Conservation (phyloP, 2,888 invertebrate genomes). For the Calliopum simillimum region DNA sequence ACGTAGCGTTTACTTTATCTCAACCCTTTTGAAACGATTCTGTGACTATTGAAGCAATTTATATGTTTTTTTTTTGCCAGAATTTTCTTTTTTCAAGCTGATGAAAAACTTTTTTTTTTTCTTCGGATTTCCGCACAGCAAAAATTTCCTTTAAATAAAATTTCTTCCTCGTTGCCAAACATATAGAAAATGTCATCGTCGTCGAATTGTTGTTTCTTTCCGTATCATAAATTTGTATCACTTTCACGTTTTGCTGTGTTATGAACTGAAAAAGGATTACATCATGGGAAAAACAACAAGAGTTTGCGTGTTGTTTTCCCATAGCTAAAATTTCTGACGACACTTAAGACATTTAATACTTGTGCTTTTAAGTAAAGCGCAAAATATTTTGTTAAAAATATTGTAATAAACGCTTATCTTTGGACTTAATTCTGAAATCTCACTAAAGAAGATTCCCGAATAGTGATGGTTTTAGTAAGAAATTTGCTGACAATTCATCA, state of each 20-base stretch:
- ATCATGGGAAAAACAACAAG: slow-evolving; percentile 14
- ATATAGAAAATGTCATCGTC: slow-evolving; percentile 12
- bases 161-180: slow-evolving; percentile 3
- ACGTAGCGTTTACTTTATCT: neutral
- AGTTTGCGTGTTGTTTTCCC: neutral
- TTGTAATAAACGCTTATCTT: too few species aligned
- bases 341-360: too few species aligned
- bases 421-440: too few species aligned
- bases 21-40: slow-evolving; percentile 11
- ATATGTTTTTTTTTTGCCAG: too few species aligned
- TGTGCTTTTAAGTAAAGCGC: too few species aligned
- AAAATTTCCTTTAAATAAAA: neutral
- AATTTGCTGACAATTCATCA: too few species aligned
- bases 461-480: too few species aligned
- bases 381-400: too few species aligned
- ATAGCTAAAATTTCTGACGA: too few species aligned
- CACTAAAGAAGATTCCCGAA: too few species aligned
- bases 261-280: slow-evolving; percentile 26
- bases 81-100: slow-evolving; percentile 3
- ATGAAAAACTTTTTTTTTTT: slow-evolving; percentile 16
- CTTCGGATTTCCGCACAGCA: slow-evolving; percentile 10
- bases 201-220: slow-evolving; percentile 3
- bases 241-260: slow-evolving; percentile 15
- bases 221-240: slow-evolving; percentile 14
- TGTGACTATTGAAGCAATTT: neutral